These are phyloP conservation scores for Drosophila bifasciata DNA, from an alignment of 1,140 invertebrate genomes.

Conservation along the genomic window DNA sequence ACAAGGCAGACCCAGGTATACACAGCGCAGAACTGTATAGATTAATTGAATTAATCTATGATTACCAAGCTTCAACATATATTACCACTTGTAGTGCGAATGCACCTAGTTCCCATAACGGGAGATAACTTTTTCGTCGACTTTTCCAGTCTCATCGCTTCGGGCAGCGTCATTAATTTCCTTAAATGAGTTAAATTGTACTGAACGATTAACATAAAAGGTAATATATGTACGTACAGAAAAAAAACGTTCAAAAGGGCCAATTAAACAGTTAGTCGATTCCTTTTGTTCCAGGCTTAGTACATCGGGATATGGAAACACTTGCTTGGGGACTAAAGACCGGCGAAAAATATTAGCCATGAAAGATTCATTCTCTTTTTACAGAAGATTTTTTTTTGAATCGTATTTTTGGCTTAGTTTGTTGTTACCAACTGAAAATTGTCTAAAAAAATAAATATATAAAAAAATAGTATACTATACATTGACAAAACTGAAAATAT, in stretches of 20 bases:
- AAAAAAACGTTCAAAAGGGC: slow-evolving; percentile 95
- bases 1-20: too few relatives aligned
- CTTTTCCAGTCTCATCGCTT: slow-evolving; percentile 89
- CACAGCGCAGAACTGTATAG: too few relatives aligned
- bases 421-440: too few relatives aligned
- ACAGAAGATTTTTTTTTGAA: too few relatives aligned
- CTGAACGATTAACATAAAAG: not conserved
- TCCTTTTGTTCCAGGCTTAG: slow-evolving; percentile 93
- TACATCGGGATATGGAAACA: slow-evolving; percentile 94
- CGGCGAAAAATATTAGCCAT: slow-evolving; percentile 97
- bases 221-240: slow-evolving; percentile 86
- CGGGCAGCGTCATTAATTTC: slow-evolving; percentile 91
- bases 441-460: too few relatives aligned
- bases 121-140: slow-evolving; percentile 89
- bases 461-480: too few relatives aligned
- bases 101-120: slow-evolving; percentile 95
- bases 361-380: slow-evolving; percentile 90
- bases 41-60: too few relatives aligned
- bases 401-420: too few relatives aligned
- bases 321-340: slow-evolving; percentile 90
- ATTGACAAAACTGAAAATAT: too few relatives aligned
- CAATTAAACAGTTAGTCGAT: slow-evolving; percentile 92
- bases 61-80: not conserved
- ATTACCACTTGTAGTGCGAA: slow-evolving; percentile 93
- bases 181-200: slow-evolving; percentile 76